Percentiles rank a stretch among this genome's conserved stretches.
Conservation (phyloP, 2,797 vertebrate species). For the Sebastes hubbsi region DNA sequence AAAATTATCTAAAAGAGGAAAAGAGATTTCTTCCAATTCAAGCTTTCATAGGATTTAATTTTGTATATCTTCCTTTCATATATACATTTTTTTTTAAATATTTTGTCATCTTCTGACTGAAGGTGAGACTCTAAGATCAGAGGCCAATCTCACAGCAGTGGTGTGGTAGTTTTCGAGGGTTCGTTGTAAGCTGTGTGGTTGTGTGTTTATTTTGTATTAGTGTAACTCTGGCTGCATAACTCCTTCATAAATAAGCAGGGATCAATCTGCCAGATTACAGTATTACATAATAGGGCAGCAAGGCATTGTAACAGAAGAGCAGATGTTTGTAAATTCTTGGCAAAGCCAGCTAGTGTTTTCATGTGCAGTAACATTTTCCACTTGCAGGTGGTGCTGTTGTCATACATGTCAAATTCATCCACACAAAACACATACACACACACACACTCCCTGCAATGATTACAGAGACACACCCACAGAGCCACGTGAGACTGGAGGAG, state of each 20-base stretch:
- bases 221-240: background rate
- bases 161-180: background rate
- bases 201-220: background rate
- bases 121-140: background rate
- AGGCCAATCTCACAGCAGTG: background rate
- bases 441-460: background rate
- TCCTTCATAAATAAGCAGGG: background rate
- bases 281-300: background rate
- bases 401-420: conserved; percentile 27
- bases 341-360: background rate
- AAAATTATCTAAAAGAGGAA: background rate
- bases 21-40: background rate
- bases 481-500: conserved; percentile 44
- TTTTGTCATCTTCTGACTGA: background rate
- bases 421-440: background rate
- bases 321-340: conserved; percentile 4
- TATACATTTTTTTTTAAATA: fast-evolving
- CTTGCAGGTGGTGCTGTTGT: conserved; percentile 84
- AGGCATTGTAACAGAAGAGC: background rate
- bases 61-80: background rate
- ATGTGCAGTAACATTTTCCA: conserved; percentile 65
- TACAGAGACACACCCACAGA: conserved; percentile 62
- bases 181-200: background rate
- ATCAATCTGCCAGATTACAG: background rate
- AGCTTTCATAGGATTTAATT: background rate